Percentiles rank a stretch among this genome's conserved stretches.
Evolutionary conservation across 2,888 invertebrate genomes (phyloP).

Genomic region (Tortrix viridana): DNA sequence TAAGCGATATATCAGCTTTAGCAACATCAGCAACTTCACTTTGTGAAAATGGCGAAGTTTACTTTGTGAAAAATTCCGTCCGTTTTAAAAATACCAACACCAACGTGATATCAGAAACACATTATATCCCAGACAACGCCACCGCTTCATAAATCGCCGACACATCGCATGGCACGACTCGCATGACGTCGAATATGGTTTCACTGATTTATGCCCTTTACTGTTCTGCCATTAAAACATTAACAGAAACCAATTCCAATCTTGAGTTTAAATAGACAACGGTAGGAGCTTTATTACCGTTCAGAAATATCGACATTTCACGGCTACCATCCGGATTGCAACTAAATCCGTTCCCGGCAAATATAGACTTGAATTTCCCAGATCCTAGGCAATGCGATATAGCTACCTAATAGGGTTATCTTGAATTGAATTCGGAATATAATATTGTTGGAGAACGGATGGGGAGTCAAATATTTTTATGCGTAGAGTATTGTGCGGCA

Average conservation of each 20-base stretch:
- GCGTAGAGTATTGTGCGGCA: neutral
- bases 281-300: constrained; percentile 36
- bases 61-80: too few species aligned
- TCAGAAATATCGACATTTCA: constrained; percentile 44
- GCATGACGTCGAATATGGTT: neutral
- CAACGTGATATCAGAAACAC: neutral
- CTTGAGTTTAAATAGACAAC: constrained; percentile 24
- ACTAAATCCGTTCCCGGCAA: constrained; percentile 60
- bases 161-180: neutral
- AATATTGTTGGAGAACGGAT: constrained; percentile 19
- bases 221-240: neutral
- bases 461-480: constrained; percentile 23
- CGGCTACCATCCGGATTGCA: constrained; percentile 49
- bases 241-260: neutral
- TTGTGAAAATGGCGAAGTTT: too few species aligned
- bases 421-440: constrained; percentile 28
- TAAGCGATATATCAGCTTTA: too few species aligned
- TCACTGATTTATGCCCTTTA: neutral
- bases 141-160: neutral
- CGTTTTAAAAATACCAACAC: neutral
- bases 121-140: neutral
- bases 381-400: constrained; percentile 51
- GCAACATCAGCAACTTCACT: too few species aligned
- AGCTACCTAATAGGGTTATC: constrained; percentile 30
- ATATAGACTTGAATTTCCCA: constrained; percentile 58